Evolutionary conservation across 2,888 invertebrate species (phyloP).

Genomic region (Volucella inanis): DNA sequence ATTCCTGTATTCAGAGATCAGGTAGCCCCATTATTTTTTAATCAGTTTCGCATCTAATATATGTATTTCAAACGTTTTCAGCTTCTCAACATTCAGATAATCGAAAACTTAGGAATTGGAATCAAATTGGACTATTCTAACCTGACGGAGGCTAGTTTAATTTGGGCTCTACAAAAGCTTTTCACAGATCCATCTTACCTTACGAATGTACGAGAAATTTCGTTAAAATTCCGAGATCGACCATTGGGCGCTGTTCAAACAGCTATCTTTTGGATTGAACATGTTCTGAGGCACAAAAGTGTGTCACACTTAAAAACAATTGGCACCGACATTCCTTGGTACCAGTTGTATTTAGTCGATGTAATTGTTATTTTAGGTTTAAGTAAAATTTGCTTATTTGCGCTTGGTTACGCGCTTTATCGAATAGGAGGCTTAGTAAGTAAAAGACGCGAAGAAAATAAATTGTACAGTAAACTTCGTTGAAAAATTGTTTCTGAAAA

Average conservation of each 20-base stretch:
- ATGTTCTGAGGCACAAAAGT: slow-evolving; percentile 81
- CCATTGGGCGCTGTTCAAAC: slow-evolving; percentile 81
- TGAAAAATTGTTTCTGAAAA: slow-evolving; percentile 2
- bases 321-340: slow-evolving; percentile 79
- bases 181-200: slow-evolving; percentile 79
- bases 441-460: slow-evolving; percentile 75
- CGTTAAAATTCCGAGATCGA: slow-evolving; percentile 81
- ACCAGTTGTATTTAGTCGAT: slow-evolving; percentile 81
- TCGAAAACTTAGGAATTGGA: slow-evolving; percentile 79
- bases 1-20: slow-evolving; percentile 83
- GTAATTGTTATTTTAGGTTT: slow-evolving; percentile 82
- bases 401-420: slow-evolving; percentile 48
- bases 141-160: slow-evolving; percentile 79
- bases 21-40: slow-evolving; percentile 39
- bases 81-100: slow-evolving; percentile 78
- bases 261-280: slow-evolving; percentile 83
- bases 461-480: slow-evolving; percentile 77
- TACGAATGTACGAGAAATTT: slow-evolving; percentile 79
- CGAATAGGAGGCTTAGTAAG: slow-evolving; percentile 69
- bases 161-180: slow-evolving; percentile 81
- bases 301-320: slow-evolving; percentile 80
- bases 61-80: slow-evolving; percentile 76
- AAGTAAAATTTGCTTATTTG: slow-evolving; percentile 68
- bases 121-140: slow-evolving; percentile 79
- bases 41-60: neutral